phyloP scores from a whole-genome alignment of 2,888 invertebrate genomes.

The Serripes groenlandicus region DNA sequence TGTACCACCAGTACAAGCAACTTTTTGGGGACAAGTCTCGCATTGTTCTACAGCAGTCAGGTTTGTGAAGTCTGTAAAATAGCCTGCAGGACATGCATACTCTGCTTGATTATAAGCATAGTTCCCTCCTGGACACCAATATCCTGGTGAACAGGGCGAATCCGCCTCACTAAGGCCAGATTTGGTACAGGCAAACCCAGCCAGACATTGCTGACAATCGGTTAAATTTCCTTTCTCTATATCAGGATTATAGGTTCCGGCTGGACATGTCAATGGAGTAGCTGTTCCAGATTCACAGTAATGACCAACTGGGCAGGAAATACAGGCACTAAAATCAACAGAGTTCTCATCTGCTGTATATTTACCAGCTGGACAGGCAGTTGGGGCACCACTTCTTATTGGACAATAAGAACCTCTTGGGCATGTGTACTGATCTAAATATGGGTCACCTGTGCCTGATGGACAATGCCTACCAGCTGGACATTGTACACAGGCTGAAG shows the following conservation, averaged over 20 bases:
- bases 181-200: conserved; percentile 82
- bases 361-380: conserved; percentile 80
- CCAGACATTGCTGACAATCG: conserved; percentile 78
- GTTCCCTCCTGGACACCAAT: conserved; percentile 85
- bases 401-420: conserved; percentile 83
- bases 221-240: conserved; percentile 59
- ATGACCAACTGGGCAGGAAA: conserved; percentile 74
- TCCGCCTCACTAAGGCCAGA: conserved; percentile 79
- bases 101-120: conserved; percentile 79
- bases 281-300: conserved; percentile 75
- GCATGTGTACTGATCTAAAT: conserved; percentile 79
- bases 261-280: conserved; percentile 77
- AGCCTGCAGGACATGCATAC: conserved; percentile 83
- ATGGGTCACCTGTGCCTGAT: conserved; percentile 79
- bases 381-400: conserved; percentile 67
- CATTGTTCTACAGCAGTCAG: conserved; percentile 82
- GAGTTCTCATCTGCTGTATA: conserved; percentile 83
- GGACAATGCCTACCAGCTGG: conserved; percentile 82
- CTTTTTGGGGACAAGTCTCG: conserved; percentile 73
- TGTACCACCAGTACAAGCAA: conserved; percentile 82
- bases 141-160: conserved; percentile 82
- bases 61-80: conserved; percentile 82
- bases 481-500: conserved; percentile 78
- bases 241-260: conserved; percentile 81
- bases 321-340: conserved; percentile 76